Evolutionary conservation across 2,797 vertebrate species (phyloP).

Genomic region (Hydrophis major): DNA sequence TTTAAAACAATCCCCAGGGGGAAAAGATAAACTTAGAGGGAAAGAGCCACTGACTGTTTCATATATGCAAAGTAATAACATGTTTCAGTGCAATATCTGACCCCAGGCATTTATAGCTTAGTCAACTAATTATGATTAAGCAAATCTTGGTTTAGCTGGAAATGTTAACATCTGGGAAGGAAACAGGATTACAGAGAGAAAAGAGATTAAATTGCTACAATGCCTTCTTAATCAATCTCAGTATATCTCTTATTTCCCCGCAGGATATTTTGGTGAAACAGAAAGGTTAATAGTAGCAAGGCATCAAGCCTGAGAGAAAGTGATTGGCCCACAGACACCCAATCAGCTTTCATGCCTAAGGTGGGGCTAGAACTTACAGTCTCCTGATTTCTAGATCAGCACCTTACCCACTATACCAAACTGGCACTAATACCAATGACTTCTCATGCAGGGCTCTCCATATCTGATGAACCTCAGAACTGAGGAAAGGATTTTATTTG

Average conservation of each 20-base stretch:
- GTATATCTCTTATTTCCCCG: not conserved
- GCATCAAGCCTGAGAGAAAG: not conserved
- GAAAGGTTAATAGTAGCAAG: not conserved
- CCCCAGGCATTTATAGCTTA: not conserved
- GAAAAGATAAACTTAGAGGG: not conserved
- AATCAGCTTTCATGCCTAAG: no score
- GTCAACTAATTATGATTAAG: not conserved
- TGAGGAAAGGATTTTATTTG: not conserved
- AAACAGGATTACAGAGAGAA: not conserved
- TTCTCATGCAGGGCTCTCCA: no score
- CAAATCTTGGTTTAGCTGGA: not conserved
- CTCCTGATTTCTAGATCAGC: no score
- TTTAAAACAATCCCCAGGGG: not conserved
- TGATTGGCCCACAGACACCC: no score
- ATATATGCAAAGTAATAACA: not conserved
- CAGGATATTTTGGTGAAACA: not conserved
- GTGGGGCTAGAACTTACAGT: no score
- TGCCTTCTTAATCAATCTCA: not conserved
- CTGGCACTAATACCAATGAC: no score
- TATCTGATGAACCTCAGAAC: not conserved
- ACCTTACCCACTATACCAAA: no score
- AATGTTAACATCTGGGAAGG: not conserved
- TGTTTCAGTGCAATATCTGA: not conserved
- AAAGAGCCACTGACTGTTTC: not conserved
- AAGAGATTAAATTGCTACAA: not conserved